Percentiles rank a stretch among this genome's conserved stretches.
phyloP scores from a whole-genome alignment of 64 coral and sea anemone species.

The Astreopora myriophthalma region DNA sequence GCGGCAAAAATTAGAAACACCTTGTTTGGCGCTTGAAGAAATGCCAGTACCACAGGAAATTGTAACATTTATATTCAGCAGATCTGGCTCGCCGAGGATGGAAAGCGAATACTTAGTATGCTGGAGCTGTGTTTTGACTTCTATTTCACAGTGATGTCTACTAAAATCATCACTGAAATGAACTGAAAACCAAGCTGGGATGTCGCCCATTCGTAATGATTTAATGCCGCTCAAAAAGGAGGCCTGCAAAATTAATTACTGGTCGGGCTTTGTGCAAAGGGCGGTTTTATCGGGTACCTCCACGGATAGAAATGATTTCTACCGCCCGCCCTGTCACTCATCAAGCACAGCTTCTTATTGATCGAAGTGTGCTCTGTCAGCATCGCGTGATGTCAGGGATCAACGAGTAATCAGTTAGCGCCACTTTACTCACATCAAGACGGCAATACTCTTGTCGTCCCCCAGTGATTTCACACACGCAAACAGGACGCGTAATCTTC shows the following conservation, averaged over 20 bases:
- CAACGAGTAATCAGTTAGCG: slow-evolving; percentile 1
- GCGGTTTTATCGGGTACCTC: not conserved
- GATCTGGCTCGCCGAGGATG: too few species aligned
- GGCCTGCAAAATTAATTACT: not conserved
- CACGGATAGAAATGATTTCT: not conserved
- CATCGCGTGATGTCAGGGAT: slow-evolving; percentile 8
- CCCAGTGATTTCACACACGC: not conserved
- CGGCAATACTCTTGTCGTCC: not conserved
- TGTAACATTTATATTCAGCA: too few species aligned
- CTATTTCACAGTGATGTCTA: too few species aligned
- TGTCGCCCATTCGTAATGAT: not conserved
- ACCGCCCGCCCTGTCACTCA: slow-evolving; percentile 5
- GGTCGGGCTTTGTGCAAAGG: too few species aligned
- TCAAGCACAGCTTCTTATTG: slow-evolving; percentile 17
- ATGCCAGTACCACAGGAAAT: not conserved
- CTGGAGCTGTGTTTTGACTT: too few species aligned
- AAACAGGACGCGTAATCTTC: not conserved
- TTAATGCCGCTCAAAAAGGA: not conserved
- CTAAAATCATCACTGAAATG: not conserved
- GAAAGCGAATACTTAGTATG: too few species aligned
- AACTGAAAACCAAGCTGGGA: not conserved
- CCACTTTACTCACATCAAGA: not conserved
- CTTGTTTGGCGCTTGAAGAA: not conserved
- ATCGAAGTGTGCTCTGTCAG: not conserved
- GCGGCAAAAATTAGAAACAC: not conserved